Conservation (phyloP, 2,113 vertebrate species). For the Halcyon malimbica region DNA sequence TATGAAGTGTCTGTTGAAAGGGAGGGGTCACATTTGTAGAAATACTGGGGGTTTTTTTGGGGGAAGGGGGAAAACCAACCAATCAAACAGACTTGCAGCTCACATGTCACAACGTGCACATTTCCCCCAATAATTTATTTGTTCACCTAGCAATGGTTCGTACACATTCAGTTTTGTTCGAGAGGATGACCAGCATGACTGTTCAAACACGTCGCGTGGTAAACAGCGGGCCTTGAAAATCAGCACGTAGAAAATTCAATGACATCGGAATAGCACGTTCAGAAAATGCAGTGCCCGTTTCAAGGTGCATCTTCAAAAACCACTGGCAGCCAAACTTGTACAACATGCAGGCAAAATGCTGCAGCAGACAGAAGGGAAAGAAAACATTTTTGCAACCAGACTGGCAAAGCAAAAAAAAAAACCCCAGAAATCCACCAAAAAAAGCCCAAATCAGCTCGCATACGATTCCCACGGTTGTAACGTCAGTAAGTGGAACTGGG, state of each 20-base stretch:
- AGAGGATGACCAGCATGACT: background rate
- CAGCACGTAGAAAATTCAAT: background rate
- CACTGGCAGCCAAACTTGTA: background rate
- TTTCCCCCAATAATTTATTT: conserved; percentile 55
- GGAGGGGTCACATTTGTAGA: background rate
- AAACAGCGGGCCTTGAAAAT: background rate
- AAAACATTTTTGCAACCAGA: background rate
- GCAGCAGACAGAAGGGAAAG: background rate
- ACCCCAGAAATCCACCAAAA: background rate
- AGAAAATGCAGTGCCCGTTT: background rate
- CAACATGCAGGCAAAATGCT: background rate
- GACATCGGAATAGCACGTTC: background rate
- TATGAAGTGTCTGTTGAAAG: background rate
- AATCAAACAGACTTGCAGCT: background rate
- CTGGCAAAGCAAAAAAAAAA: background rate
- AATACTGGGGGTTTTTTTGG: background rate
- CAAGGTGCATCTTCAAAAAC: background rate
- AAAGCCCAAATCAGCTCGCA: background rate
- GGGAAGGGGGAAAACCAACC: background rate
- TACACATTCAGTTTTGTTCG: conserved; percentile 38
- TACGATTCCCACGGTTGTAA: background rate
- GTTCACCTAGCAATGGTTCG: background rate
- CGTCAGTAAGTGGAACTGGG: background rate
- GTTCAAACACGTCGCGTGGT: background rate
- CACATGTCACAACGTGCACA: background rate